These are phyloP conservation scores for Hypsibius dujardini DNA, from an alignment of 1,140 invertebrate species.

Conservation along the genomic window DNA sequence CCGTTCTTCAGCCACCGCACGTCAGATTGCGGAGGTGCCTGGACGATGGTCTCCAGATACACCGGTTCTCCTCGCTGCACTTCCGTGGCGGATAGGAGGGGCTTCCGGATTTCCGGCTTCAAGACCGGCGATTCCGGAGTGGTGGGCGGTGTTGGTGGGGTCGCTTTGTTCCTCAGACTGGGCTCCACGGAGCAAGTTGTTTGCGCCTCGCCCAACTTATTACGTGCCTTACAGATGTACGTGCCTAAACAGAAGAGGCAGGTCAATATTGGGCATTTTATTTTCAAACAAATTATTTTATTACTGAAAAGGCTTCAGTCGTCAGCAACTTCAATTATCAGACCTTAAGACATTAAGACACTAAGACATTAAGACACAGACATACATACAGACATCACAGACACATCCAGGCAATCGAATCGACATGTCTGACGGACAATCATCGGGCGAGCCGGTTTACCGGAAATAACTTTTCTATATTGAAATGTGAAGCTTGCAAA, in stretches of 20 bases:
- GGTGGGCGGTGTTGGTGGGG: neutral
- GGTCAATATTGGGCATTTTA: too few species aligned
- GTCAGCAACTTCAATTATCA: too few species aligned
- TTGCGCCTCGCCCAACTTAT: conserved; percentile 41
- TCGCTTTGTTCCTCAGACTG: neutral
- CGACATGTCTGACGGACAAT: too few species aligned
- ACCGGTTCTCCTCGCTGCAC: neutral
- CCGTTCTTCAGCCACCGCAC: conserved; percentile 1
- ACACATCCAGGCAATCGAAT: conserved; percentile 39
- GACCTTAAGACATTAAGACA: too few species aligned
- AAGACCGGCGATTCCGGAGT: neutral
- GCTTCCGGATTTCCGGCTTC: neutral
- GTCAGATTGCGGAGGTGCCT: neutral
- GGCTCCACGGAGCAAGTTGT: conserved; percentile 57
- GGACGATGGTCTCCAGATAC: neutral
- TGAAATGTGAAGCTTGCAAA: too few species aligned
- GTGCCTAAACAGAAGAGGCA: too few species aligned
- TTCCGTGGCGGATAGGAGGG: neutral
- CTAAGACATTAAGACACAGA: too few species aligned
- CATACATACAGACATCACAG: neutral
- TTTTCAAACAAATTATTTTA: too few species aligned
- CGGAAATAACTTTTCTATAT: too few species aligned
- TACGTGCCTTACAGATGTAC: conserved; percentile 27
- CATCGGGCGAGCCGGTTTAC: too few species aligned
- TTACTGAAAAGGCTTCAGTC: too few species aligned